Conservation (phyloP, 2,888 invertebrate genomes). For the Cerceris rybyensis region DNA sequence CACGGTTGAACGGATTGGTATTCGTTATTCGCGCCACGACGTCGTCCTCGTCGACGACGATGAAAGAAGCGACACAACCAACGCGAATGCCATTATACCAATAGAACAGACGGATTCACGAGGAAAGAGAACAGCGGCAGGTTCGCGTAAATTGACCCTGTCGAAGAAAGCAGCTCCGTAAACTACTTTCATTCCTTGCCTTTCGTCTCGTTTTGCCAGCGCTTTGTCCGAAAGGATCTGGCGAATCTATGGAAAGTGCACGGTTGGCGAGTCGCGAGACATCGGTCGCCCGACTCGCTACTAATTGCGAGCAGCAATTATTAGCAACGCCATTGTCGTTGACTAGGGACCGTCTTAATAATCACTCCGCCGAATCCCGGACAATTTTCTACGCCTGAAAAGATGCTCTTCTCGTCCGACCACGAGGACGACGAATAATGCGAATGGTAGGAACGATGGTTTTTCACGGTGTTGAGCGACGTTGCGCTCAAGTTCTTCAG, state of each 20-base stretch:
- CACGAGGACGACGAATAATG: conserved; percentile 11
- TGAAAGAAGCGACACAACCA: conserved; percentile 24
- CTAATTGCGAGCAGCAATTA: conserved; percentile 61
- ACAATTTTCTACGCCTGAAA: conserved; percentile 41
- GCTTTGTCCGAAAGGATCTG: conserved; percentile 34
- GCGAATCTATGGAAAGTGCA: conserved; percentile 51
- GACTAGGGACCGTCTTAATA: conserved; percentile 43
- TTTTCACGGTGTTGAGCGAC: background rate
- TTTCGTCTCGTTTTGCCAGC: conserved; percentile 17
- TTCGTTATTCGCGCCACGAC: conserved; percentile 31
- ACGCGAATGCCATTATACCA: conserved; percentile 34
- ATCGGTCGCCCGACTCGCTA: conserved; percentile 44
- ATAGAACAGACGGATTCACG: conserved; percentile 11
- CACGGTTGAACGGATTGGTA: conserved; percentile 32
- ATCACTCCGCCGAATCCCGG: conserved; percentile 31
- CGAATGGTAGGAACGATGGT: background rate
- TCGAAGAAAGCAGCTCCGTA: conserved; percentile 57
- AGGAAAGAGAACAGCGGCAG: conserved; percentile 19
- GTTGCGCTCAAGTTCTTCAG: no score
- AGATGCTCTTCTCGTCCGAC: conserved; percentile 22
- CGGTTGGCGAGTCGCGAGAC: conserved; percentile 41
- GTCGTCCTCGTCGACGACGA: conserved; percentile 23
- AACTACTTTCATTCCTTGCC: conserved; percentile 55
- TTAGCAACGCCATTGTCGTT: conserved; percentile 58
- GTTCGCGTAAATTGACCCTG: conserved; percentile 64